Evolutionary conservation across 2,888 invertebrate species (phyloP), one percentile per base, ranked within the genome.

Genomic region (Synergus gifuensis): DNA sequence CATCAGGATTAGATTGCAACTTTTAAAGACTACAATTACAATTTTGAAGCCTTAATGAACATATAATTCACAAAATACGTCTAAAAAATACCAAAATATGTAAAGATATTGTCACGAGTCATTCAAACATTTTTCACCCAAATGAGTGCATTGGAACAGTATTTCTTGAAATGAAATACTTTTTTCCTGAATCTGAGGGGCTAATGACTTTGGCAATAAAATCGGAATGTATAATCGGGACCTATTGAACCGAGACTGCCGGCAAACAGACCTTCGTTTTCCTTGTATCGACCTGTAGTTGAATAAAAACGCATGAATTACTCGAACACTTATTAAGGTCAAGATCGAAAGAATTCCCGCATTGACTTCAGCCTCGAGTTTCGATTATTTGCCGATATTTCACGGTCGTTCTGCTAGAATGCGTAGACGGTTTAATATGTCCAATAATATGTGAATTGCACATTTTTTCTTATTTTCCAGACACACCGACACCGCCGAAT

Each of bases 401-500:
- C 81, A 78, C 77, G 77, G 81, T 66, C 81, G 77, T 81, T 79
- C 46, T 60, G 60, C 76, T 77, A 69, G 77, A 49, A 62, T n/a
- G 14, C 49, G 1, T 42, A 36, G 66, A 9, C n/a, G 14, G 18
- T 12, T 28, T 9, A 14, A 36, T 18, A 18, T 58, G 44, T 14
- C 36, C 11, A 58, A 54, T 40, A 64, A 66, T 36, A 66, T 18
- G 22, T n/a, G 16, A 18, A 76, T 58, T 58, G 49, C 12, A 42
- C 14, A 77, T 63, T 14, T 60, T 44, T n/a, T 44, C n/a, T 12
- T 42, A 44, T 8, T 44, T 77, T 66, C 16, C 16, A 67, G 58
- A 9, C 86, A 87, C 0, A 84, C 84, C 18, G 87, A 91, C 79
- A 85, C 88, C 36, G 80, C 84, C n/a, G 89, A 89, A 28, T 90